Base-by-base conservation (phyloP, 2,888 invertebrate species). In the Pyrgus malvae region DNA sequence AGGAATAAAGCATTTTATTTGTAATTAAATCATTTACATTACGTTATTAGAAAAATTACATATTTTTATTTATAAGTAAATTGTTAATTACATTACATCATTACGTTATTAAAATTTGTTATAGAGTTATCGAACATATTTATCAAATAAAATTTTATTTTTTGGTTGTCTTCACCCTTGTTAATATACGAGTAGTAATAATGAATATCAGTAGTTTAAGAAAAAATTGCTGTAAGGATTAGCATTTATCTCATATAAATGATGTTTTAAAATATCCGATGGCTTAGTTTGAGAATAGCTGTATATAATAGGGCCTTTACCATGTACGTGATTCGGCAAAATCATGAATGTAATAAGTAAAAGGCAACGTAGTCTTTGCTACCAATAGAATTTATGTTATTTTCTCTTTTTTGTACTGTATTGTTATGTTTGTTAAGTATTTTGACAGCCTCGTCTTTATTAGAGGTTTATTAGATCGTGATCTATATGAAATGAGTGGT, bases 401-500 rank as follows among this genome's bases (percentile, higher is more conserved):
- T 31, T 17, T 42, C 8, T 40, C 11, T 41, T 49, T 31, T 19
- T 5, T 12, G n/a, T 21, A 31, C 3, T 9, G 9, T 12, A 8
- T 29, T 35, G 19, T 27, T n/a, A 35, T 38, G 11, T 46, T 19
- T 27, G 31, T 48, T 35, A n/a, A n/a, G n/a, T n/a, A 44, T 53
- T 46, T 17, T 59, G 59, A 61, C 58, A 59, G 58, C 35, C 51
- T 62, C 62, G 62, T 61, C 66, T 66, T 57, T 63, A 68, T 68
- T 65, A 64, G n/a, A n/a, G n/a, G n/a, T n/a, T n/a, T n/a, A n/a
- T n/a, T n/a, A 62, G 58, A 60, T 66, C 67, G 67, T 65, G 68
- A 66, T 56, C 67, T 64, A 64, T 66, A 55, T 55, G 58, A 45
- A 57, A 66, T 58, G 59, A 51, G 57, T 40, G 8, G 48, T 59